These are phyloP conservation scores for Peribatodes rhomboidaria DNA, from an alignment of 2,888 invertebrate species.

Conservation along the genomic window DNA sequence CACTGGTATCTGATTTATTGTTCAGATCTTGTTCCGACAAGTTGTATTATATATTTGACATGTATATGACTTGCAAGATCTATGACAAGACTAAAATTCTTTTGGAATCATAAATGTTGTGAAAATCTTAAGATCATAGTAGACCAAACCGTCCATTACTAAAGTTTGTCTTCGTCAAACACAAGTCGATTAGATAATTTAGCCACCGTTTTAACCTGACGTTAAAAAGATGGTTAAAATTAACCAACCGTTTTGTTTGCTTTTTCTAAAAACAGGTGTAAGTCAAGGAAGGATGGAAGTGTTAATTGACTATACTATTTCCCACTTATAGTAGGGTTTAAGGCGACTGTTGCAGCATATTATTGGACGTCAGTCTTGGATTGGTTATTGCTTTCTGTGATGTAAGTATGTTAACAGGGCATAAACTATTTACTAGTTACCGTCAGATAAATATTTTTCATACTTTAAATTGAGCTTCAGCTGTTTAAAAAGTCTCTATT, in stretches of 20 bases:
- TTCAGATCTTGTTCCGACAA: conserved; percentile 43
- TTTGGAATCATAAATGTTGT: neutral
- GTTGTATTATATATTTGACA: neutral
- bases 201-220: neutral
- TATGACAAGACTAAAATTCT: neutral
- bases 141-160: neutral
- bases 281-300: conserved; percentile 49
- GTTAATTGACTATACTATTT: conserved; percentile 56
- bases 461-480: conserved; percentile 8
- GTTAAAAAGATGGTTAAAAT: neutral
- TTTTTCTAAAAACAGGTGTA: neutral
- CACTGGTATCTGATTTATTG: conserved; percentile 41
- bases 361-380: conserved; percentile 44
- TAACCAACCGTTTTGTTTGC: neutral
- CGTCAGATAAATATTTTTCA: neutral
- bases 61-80: neutral
- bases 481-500: neutral
- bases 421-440: neutral
- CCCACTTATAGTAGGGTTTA: conserved; percentile 43
- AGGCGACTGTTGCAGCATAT: conserved; percentile 35
- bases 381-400: conserved; percentile 34
- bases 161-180: neutral
- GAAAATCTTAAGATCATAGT: neutral
- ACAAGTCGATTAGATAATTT: neutral
- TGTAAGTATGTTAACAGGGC: neutral